Evolutionary conservation across 2,797 vertebrate genomes (phyloP).

Genomic region (Rhabdophis nuchalis): DNA sequence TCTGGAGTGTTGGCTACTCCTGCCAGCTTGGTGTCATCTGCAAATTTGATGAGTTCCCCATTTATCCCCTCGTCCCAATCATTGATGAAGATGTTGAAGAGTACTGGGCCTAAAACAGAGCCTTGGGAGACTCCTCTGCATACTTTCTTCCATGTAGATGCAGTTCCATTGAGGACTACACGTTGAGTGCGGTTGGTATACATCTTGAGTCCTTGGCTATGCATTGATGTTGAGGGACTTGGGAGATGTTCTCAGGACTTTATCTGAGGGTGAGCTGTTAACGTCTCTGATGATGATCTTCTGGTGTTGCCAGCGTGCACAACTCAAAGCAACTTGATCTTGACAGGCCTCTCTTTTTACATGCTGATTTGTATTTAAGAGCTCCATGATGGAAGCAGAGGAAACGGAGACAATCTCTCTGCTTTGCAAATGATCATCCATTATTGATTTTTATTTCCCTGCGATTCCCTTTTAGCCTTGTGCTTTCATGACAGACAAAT

Average conservation of each 20-base stretch:
- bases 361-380: background rate
- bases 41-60: too few relatives aligned
- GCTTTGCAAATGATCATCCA: conserved; percentile 8
- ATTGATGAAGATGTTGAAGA: too few relatives aligned
- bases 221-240: background rate
- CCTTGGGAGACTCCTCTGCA: too few relatives aligned
- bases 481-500: background rate
- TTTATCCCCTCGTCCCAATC: too few relatives aligned
- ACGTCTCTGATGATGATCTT: background rate
- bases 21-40: too few relatives aligned
- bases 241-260: background rate
- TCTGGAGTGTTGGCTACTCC: too few relatives aligned
- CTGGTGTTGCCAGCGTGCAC: background rate
- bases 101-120: too few relatives aligned
- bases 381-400: background rate
- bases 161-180: too few relatives aligned
- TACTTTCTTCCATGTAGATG: too few relatives aligned
- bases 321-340: background rate
- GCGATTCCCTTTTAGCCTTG: background rate
- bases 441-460: conserved; percentile 12
- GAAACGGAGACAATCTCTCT: background rate
- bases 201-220: background rate
- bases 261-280: background rate
- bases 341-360: background rate
- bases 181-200: too few relatives aligned